Conservation (phyloP, 2,888 invertebrate species). For the Nezara viridula region DNA sequence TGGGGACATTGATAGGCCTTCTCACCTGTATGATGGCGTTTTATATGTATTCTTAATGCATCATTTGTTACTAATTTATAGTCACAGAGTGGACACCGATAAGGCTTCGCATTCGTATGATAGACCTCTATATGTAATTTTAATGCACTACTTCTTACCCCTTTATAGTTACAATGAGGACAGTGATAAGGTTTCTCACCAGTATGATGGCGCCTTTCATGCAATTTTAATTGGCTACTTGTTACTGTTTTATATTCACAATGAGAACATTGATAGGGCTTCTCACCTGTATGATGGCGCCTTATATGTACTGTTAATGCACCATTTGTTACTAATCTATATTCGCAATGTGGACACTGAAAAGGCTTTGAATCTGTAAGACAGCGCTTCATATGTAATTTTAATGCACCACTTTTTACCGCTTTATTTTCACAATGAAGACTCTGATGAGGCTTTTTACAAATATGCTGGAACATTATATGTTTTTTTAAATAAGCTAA, state of each 20-base stretch:
- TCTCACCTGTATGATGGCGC: background rate
- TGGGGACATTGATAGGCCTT: background rate
- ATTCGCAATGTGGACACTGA: background rate
- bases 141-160: background rate
- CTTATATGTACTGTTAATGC: background rate
- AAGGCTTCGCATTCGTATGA: background rate
- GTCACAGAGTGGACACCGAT: background rate
- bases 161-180: background rate
- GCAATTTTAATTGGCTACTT: background rate
- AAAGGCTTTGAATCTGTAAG: no score
- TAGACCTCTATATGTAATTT: background rate
- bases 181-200: no score
- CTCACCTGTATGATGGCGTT: background rate
- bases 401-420: no score
- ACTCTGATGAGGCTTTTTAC: background rate
- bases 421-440: background rate
- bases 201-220: background rate
- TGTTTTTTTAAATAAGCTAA: background rate
- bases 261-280: background rate
- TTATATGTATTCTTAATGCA: background rate
- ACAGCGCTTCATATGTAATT: no score
- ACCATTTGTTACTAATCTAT: background rate
- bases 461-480: background rate
- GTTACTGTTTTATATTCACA: background rate
- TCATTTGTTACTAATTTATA: background rate